These are phyloP conservation scores for Sciurus carolinensis DNA, from an alignment of 2,797 vertebrate species.

Conservation along the genomic window DNA sequence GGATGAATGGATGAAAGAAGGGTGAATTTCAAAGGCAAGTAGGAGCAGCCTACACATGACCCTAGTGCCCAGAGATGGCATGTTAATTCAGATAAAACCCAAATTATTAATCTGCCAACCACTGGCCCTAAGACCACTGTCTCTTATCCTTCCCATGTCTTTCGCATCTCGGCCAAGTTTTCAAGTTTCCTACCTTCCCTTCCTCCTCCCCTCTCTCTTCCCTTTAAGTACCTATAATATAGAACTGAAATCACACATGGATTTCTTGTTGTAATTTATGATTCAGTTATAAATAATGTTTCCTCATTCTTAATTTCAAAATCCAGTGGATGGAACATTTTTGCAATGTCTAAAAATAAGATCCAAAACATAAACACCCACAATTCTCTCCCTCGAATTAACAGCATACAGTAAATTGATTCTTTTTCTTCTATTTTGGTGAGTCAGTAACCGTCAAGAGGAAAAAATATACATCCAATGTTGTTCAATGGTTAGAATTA, in stretches of 20 bases:
- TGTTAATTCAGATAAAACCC: background rate
- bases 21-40: conserved; percentile 10
- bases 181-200: background rate
- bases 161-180: background rate
- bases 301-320: conserved; percentile 74
- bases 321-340: conserved; percentile 76
- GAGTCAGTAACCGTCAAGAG: conserved; percentile 72
- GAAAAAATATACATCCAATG: conserved; percentile 48
- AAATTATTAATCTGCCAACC: background rate
- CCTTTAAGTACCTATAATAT: conserved; percentile 32
- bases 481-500: conserved; percentile 1
- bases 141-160: background rate
- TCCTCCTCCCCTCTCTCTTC: background rate
- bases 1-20: background rate
- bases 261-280: conserved; percentile 72
- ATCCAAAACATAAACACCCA: conserved; percentile 81
- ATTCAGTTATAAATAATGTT: conserved; percentile 78
- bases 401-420: conserved; percentile 63
- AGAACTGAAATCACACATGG: conserved; percentile 49
- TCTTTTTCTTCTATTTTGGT: conserved; percentile 15
- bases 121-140: background rate
- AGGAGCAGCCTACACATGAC: background rate
- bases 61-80: background rate
- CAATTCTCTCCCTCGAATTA: conserved; percentile 62
- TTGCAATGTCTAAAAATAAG: conserved; percentile 82